These are phyloP conservation scores for Drosophila antonietae DNA, from an alignment of 2,888 invertebrate species.

Conservation along the genomic window DNA sequence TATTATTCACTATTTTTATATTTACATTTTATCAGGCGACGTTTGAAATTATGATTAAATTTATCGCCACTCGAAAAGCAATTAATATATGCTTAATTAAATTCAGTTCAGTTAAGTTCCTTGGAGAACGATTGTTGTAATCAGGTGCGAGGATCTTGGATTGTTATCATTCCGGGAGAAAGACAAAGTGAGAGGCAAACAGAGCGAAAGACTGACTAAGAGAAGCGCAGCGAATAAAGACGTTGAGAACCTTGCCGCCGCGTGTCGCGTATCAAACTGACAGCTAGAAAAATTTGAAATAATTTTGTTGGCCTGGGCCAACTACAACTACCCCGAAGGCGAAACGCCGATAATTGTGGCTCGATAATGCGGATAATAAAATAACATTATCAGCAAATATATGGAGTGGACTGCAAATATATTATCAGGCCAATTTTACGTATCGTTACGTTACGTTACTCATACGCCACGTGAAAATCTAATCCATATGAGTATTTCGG, in stretches of 20 bases:
- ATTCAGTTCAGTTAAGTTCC: conserved; percentile 29
- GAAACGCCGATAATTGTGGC: conserved; percentile 46
- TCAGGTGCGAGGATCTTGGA: conserved; percentile 6
- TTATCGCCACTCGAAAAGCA: conserved; percentile 36
- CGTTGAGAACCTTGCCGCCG: conserved; percentile 56
- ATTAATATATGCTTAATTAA: conserved; percentile 28
- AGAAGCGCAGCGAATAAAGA: conserved; percentile 5
- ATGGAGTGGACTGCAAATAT: conserved; percentile 32
- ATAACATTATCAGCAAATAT: conserved; percentile 44
- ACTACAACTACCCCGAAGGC: not conserved
- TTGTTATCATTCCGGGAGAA: not conserved
- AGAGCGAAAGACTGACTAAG: not conserved
- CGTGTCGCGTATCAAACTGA: conserved; percentile 66
- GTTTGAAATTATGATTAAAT: conserved; percentile 22
- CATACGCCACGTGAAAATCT: conserved; percentile 49
- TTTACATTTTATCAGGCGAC: conserved; percentile 46
- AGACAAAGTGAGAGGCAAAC: not conserved
- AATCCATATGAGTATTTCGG: conserved; percentile 12
- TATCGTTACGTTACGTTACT: conserved; percentile 7
- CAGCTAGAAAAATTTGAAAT: conserved; percentile 38
- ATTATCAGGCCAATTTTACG: conserved; percentile 14
- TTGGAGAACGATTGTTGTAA: not conserved
- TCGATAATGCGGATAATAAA: conserved; percentile 62
- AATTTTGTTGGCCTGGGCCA: conserved; percentile 27
- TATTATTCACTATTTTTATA: conserved; percentile 13